Conservation (phyloP, 35 echinoderm and acorn worm genomes). For the Apostichopus parvimensis region DNA sequence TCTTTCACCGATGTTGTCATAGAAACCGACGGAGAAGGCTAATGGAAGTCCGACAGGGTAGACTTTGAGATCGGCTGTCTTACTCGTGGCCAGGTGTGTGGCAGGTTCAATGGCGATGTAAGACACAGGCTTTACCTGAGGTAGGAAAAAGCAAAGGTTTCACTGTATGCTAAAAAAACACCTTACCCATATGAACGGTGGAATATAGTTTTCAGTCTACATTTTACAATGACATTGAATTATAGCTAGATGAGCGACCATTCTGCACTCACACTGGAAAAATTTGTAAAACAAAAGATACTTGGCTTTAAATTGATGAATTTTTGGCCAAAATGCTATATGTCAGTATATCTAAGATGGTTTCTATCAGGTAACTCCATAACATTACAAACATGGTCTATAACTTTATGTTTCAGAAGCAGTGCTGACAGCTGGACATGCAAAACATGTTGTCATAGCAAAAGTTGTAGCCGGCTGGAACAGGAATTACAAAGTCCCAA, state of each 20-base stretch:
- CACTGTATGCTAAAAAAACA: neutral
- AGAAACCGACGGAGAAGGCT: slow-evolving; percentile 76
- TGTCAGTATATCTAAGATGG: too few species aligned
- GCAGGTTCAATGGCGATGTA: slow-evolving; percentile 74
- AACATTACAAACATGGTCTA: neutral
- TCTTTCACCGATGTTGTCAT: slow-evolving; percentile 89
- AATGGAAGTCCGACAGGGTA: slow-evolving; percentile 76
- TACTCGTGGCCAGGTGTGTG: slow-evolving; percentile 48
- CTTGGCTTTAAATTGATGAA: too few species aligned
- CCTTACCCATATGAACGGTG: too few species aligned
- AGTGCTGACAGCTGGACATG: neutral
- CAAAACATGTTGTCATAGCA: neutral
- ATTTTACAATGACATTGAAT: too few species aligned
- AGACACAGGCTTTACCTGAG: slow-evolving; percentile 79
- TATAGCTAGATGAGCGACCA: too few species aligned
- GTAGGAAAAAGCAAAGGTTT: neutral
- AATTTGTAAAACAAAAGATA: too few species aligned
- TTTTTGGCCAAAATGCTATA: too few species aligned
- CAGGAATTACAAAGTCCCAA: too few species aligned
- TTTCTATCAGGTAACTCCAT: neutral
- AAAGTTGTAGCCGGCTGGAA: too few species aligned
- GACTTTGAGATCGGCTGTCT: slow-evolving; percentile 50
- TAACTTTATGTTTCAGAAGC: too few species aligned
- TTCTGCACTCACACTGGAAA: too few species aligned
- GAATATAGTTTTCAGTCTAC: too few species aligned